Conservation (phyloP, 2,797 vertebrate species). For the Ceryle rudis region DNA sequence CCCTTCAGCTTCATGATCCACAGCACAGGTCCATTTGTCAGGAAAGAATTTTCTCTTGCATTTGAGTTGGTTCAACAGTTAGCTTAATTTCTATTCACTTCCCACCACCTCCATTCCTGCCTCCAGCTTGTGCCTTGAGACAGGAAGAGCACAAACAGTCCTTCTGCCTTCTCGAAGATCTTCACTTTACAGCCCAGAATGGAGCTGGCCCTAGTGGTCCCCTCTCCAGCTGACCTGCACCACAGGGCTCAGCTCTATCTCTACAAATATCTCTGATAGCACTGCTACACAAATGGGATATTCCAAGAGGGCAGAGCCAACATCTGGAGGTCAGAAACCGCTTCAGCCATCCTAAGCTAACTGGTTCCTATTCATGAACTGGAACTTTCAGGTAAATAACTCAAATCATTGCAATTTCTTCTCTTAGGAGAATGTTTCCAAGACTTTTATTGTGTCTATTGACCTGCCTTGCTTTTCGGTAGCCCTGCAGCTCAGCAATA, state of each 20-base stretch:
- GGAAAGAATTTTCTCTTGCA: background rate
- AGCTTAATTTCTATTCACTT: background rate
- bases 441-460: constrained; percentile 31
- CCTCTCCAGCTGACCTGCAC: background rate
- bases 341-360: background rate
- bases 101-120: background rate
- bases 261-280: background rate
- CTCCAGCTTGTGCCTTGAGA: background rate
- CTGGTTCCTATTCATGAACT: background rate
- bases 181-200: background rate
- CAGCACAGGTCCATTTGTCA: background rate
- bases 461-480: constrained; percentile 19
- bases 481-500: constrained; percentile 31
- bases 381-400: constrained; percentile 34
- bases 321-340: background rate
- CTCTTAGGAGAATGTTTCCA: constrained; percentile 25
- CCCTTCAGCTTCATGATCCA: background rate
- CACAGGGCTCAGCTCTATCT: background rate
- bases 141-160: background rate
- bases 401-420: constrained; percentile 1
- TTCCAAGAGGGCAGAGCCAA: background rate
- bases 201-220: background rate
- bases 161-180: background rate
- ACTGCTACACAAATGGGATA: background rate
- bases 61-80: background rate